A percentile compares a stretch with the other conserved stretches of the same genome.
These are phyloP conservation scores for Margaritifera margaritifera DNA, from an alignment of 2,888 invertebrate species.

Conservation along the genomic window DNA sequence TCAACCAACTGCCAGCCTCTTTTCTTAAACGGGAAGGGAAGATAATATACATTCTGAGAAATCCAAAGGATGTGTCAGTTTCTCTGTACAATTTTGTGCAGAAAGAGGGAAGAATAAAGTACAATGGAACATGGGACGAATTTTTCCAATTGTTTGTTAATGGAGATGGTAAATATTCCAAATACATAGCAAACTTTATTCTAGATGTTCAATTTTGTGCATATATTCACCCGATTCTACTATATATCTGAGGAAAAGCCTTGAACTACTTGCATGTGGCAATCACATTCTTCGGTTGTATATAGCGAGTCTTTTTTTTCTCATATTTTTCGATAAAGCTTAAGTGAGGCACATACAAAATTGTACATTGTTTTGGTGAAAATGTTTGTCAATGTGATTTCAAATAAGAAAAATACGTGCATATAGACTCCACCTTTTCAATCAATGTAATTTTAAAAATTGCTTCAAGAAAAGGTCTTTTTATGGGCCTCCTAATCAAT, in stretches of 20 bases:
- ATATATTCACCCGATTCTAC: not conserved
- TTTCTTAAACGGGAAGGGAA: not conserved
- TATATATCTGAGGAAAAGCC: too few species aligned
- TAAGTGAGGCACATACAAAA: not conserved
- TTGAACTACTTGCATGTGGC: too few species aligned
- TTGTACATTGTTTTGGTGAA: too few species aligned
- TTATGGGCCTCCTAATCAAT: not conserved
- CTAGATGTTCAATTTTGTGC: too few species aligned
- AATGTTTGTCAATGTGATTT: too few species aligned
- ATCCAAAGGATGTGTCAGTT: constrained; percentile 20
- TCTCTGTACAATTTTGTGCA: constrained; percentile 10
- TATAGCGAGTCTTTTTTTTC: not conserved
- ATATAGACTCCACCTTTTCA: too few species aligned
- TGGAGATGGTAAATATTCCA: too few species aligned
- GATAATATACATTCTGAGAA: constrained; percentile 18
- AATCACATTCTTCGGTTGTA: too few species aligned
- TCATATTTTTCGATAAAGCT: too few species aligned
- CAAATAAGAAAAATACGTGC: not conserved
- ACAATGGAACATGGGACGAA: constrained; percentile 17
- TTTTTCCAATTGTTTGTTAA: not conserved
- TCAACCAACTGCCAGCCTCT: too few species aligned
- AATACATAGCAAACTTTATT: not conserved
- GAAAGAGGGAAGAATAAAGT: constrained; percentile 1
- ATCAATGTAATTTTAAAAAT: too few species aligned
- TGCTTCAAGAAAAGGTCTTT: too few species aligned